These are phyloP conservation scores for Malurus cyaneus DNA, from an alignment of 2,113 vertebrate species.

Conservation along the genomic window DNA sequence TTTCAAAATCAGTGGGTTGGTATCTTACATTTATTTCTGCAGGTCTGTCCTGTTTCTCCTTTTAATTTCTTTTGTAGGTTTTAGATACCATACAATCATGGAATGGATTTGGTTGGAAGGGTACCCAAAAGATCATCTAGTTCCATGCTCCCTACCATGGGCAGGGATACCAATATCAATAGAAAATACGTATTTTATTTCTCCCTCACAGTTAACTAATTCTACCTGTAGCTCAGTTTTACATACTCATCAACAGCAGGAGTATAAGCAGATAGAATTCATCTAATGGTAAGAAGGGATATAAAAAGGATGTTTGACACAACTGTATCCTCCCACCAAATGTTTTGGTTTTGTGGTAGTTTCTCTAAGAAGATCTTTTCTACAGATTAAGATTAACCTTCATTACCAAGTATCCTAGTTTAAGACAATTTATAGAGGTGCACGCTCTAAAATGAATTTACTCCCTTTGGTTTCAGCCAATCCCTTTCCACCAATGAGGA, in stretches of 20 bases:
- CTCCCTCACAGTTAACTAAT: neutral
- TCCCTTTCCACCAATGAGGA: neutral
- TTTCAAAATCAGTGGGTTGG: neutral
- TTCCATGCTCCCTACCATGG: neutral
- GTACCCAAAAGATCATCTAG: neutral
- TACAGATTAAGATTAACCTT: neutral
- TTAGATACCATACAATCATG: neutral
- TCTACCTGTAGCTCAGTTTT: neutral
- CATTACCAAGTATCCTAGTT: neutral
- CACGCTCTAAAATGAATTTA: neutral
- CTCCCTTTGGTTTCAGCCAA: neutral
- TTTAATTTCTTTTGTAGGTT: neutral
- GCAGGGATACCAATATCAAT: neutral
- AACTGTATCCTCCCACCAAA: neutral
- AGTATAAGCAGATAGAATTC: neutral
- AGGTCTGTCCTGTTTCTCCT: neutral
- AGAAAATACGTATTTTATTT: neutral
- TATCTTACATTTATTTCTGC: neutral
- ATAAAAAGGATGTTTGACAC: neutral
- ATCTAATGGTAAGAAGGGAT: neutral
- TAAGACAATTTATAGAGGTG: neutral
- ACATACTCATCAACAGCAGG: neutral
- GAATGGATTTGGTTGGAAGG: neutral
- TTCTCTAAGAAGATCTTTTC: neutral
- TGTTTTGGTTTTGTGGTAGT: neutral